Percentiles rank a stretch among this genome's conserved stretches.
These are phyloP conservation scores for Leucoma salicis DNA, from an alignment of 2,888 invertebrate species.

Conservation along the genomic window DNA sequence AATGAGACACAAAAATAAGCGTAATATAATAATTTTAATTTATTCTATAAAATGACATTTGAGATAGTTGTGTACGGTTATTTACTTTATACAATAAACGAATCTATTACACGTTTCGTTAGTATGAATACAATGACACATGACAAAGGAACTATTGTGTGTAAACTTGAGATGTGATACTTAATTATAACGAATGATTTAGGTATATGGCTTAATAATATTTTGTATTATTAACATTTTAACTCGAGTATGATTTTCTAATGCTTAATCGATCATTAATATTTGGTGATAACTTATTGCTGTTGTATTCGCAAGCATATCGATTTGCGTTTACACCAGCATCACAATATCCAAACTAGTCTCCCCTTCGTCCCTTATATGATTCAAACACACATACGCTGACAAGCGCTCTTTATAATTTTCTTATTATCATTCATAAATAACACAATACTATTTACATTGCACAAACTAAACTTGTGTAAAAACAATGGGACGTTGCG, in stretches of 20 bases:
- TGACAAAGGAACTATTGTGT: constrained; percentile 81
- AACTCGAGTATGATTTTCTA: constrained; percentile 55
- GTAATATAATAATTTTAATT: constrained; percentile 70
- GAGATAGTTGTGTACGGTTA: constrained; percentile 71
- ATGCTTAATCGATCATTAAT: constrained; percentile 54
- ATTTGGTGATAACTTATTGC: constrained; percentile 60
- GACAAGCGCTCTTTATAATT: constrained; percentile 28
- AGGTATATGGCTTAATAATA: constrained; percentile 68
- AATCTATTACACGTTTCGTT: constrained; percentile 67
- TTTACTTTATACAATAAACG: constrained; percentile 73
- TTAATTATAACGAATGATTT: constrained; percentile 53
- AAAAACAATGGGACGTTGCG: constrained; percentile 25
- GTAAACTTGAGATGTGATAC: constrained; percentile 70
- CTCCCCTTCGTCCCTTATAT: constrained; percentile 18
- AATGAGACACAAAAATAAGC: constrained; percentile 33
- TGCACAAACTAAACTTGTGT: constrained; percentile 50
- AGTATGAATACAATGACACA: constrained; percentile 79
- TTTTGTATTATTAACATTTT: constrained; percentile 46
- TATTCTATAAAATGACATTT: constrained; percentile 78
- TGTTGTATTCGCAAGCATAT: not conserved
- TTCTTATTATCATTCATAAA: constrained; percentile 38
- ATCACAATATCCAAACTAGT: constrained; percentile 19
- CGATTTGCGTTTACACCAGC: constrained; percentile 9
- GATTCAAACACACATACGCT: constrained; percentile 29
- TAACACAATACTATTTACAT: constrained; percentile 55